Percentiles rank a stretch among this genome's conserved stretches.
Evolutionary conservation across 2,797 vertebrate species (phyloP).

Genomic region (Halcyon smyrnensis): DNA sequence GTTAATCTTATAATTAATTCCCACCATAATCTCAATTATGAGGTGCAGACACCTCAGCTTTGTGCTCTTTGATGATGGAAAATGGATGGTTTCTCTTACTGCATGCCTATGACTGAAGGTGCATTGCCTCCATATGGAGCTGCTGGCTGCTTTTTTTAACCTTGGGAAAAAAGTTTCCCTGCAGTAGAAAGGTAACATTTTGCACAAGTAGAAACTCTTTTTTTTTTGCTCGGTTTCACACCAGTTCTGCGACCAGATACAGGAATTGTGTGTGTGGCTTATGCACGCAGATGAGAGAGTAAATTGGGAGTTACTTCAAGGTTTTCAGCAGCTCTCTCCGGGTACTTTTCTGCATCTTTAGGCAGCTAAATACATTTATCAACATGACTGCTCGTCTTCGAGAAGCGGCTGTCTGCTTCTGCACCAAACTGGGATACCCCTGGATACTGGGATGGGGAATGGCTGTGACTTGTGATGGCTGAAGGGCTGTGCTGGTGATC

Average conservation of each 20-base stretch:
- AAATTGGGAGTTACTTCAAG: background rate
- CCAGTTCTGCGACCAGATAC: background rate
- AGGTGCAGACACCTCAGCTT: conserved; percentile 22
- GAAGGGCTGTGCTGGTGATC: background rate
- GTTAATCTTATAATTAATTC: conserved; percentile 56
- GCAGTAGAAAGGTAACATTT: background rate
- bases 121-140: background rate
- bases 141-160: background rate
- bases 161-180: background rate
- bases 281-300: fast-evolving
- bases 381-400: background rate
- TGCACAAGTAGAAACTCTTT: background rate
- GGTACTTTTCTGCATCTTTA: background rate
- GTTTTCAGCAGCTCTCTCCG: background rate
- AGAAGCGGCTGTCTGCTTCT: background rate
- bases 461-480: fast-evolving
- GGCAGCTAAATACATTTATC: background rate
- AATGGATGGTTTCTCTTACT: conserved; percentile 11
- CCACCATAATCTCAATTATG: conserved; percentile 41
- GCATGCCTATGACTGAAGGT: background rate
- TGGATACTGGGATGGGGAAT: fast-evolving
- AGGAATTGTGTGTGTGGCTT: background rate
- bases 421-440: background rate
- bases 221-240: fast-evolving
- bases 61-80: background rate